phyloP scores from a whole-genome alignment of 2,888 invertebrate genomes.

The Parelbella ahira region DNA sequence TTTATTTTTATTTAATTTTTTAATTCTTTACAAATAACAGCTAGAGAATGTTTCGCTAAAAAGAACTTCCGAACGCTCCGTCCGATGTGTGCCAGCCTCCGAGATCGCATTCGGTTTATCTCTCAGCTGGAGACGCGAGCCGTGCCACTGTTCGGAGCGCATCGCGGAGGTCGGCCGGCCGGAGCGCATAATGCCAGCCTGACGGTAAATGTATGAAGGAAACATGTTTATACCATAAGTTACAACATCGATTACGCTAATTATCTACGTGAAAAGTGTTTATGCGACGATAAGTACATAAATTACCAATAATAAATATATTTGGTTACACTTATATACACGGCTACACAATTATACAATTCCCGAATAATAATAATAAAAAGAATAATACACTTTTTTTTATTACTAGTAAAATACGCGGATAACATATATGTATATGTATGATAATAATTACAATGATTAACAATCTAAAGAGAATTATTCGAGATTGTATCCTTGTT shows the following conservation, averaged over 20 bases:
- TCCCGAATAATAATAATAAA: conserved; percentile 15
- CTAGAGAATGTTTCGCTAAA: conserved; percentile 38
- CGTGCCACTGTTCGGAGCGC: too few relatives aligned
- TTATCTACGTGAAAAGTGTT: not conserved
- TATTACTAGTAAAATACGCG: conserved; percentile 2
- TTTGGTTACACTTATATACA: conserved; percentile 16
- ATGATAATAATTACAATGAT: not conserved
- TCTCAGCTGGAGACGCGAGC: too few relatives aligned
- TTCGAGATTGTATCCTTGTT: conserved; percentile 10
- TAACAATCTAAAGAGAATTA: not conserved
- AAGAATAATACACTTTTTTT: not conserved
- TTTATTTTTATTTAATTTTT: conserved; percentile 30
- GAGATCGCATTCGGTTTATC: too few relatives aligned
- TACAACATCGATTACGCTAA: too few relatives aligned
- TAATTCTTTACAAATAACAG: conserved; percentile 34
- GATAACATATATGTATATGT: not conserved
- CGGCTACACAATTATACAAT: conserved; percentile 13
- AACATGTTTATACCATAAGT: too few relatives aligned
- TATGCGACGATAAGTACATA: not conserved
- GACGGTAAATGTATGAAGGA: not conserved
- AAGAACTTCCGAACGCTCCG: conserved; percentile 28
- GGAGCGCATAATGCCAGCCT: conserved; percentile 34
- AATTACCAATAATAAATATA: conserved; percentile 4
- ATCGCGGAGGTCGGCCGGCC: not conserved
- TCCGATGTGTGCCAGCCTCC: too few relatives aligned